Evolutionary conservation across 2,113 vertebrate genomes (phyloP).

Genomic region (Oryctolagus cuniculus): mOryCun1.1 NC_091440.1:82150001-82150500

Average conservation of each 20-base stretch:
- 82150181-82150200: neutral
- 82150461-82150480: neutral
- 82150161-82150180: neutral
- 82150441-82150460: neutral
- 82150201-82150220: neutral
- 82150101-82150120: neutral
- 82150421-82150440: neutral
- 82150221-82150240: neutral
- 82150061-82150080: neutral
- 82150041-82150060: neutral
- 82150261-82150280: neutral
- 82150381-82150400: neutral
- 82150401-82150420: neutral
- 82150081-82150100: neutral
- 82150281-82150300: neutral
- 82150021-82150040: neutral
- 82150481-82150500: neutral
- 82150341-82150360: neutral
- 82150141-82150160: conserved; percentile 20
- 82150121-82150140: conserved; percentile 9
- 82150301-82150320: neutral
- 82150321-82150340: neutral
- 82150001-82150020: neutral
- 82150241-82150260: neutral
- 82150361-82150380: neutral